Evolutionary conservation across 2,888 invertebrate species (phyloP).

Genomic region (Eupithecia tripunctaria): DNA sequence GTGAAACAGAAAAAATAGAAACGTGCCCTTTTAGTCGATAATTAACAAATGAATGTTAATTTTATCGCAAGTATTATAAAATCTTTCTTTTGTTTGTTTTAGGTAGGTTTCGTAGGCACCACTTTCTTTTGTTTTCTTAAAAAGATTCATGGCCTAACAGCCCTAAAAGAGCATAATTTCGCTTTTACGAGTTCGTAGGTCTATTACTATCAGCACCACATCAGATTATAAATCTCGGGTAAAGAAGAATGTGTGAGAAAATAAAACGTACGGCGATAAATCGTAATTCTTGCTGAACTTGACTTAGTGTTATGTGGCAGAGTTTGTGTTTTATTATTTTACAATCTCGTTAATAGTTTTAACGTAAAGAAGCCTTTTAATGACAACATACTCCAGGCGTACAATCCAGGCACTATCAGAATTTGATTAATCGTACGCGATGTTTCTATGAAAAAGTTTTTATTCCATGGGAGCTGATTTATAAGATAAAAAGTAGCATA

Average conservation of each 20-base stretch:
- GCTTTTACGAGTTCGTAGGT: slow-evolving; percentile 7
- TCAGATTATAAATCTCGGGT: slow-evolving; percentile 9
- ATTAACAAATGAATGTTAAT: not conserved
- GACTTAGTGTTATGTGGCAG: not conserved
- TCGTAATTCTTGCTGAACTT: not conserved
- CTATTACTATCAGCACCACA: not conserved
- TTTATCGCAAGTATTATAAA: not conserved
- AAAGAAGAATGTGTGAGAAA: not conserved
- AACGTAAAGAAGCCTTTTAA: not conserved
- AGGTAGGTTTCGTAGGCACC: not conserved
- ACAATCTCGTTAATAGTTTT: not conserved
- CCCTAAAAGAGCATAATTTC: slow-evolving; percentile 5
- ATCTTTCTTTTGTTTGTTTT: not conserved
- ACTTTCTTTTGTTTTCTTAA: not conserved
- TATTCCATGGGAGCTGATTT: too few species aligned
- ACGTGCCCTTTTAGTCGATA: not conserved
- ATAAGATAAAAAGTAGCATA: too few species aligned
- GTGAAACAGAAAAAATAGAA: not conserved
- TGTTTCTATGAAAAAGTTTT: too few species aligned
- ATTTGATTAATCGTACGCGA: not conserved
- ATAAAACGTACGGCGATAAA: slow-evolving; percentile 11
- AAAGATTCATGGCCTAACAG: not conserved
- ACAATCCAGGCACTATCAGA: not conserved
- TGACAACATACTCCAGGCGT: not conserved
- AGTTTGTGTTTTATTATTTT: not conserved